A percentile compares a stretch with the other conserved stretches of the same genome.
Conservation (phyloP, 92 coral and sea anemone species). For the Galaxea fascicularis region DNA sequence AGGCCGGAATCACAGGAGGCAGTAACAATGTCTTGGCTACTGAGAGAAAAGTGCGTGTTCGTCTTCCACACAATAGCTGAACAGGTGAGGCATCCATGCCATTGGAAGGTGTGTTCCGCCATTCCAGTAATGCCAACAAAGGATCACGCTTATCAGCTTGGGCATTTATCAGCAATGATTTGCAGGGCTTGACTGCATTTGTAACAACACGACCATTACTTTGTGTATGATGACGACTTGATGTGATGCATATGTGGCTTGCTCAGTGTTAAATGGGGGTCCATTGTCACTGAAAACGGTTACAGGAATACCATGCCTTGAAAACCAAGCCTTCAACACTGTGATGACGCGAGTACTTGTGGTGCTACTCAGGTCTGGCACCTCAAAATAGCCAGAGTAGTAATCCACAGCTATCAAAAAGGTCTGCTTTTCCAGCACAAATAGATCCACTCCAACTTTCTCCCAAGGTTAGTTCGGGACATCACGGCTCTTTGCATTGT, state of each 20-base stretch:
- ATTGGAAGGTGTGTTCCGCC: conserved; percentile 41
- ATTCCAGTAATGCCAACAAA: conserved; percentile 29
- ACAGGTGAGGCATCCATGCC: conserved; percentile 31
- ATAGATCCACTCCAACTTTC: conserved; percentile 49
- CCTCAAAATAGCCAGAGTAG: no score
- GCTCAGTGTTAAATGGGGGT: background rate
- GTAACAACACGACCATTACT: background rate
- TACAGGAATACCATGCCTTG: background rate
- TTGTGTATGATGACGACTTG: background rate
- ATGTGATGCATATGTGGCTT: background rate
- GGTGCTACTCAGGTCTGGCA: background rate
- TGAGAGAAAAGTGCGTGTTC: conserved; percentile 38
- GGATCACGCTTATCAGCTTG: background rate
- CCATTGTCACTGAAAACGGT: background rate
- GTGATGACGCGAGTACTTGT: background rate
- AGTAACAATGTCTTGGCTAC: conserved; percentile 26
- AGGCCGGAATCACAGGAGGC: background rate
- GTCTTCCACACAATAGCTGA: conserved; percentile 37
- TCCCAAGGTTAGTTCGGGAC: conserved; percentile 44
- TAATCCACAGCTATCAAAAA: conserved; percentile 18
- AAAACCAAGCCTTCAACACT: background rate
- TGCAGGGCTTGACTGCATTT: background rate
- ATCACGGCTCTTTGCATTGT: conserved; percentile 60
- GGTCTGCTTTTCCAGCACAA: conserved; percentile 19
- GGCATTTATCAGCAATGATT: background rate